phyloP scores from a whole-genome alignment of 2,113 vertebrate species.

The Ictidomys tridecemlineatus region DNA sequence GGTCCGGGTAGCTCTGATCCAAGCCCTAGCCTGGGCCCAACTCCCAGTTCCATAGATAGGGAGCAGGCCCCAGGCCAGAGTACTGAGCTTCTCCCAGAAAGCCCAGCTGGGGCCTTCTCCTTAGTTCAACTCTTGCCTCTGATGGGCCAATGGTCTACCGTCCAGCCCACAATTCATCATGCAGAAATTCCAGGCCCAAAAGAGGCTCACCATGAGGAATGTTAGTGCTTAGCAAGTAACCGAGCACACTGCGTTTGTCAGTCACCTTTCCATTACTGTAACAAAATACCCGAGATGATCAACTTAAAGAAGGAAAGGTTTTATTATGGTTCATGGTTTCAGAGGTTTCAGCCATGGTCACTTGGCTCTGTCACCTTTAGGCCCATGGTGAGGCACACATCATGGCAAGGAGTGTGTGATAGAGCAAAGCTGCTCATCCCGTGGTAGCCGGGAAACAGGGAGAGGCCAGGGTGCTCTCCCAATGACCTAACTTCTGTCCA shows the following conservation, averaged over 20 bases:
- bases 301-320: neutral
- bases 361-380: neutral
- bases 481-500: neutral
- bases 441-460: neutral
- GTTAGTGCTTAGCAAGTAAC: neutral
- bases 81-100: constrained; percentile 32
- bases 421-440: neutral
- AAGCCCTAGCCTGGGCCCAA: constrained; percentile 48
- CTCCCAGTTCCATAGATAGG: constrained; percentile 54
- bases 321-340: neutral
- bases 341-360: neutral
- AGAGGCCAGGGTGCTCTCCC: neutral
- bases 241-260: neutral
- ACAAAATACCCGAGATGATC: neutral
- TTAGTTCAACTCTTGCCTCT: constrained; percentile 60
- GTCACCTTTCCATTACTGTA: neutral
- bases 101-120: constrained; percentile 75
- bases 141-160: neutral
- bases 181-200: neutral
- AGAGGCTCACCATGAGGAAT: neutral
- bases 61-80: constrained; percentile 47
- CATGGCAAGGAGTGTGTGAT: neutral
- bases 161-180: neutral
- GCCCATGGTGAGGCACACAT: neutral
- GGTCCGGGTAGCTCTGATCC: constrained; percentile 22